Conservation (phyloP, 2,113 vertebrate genomes). For the Gopherus evgoodei region DNA sequence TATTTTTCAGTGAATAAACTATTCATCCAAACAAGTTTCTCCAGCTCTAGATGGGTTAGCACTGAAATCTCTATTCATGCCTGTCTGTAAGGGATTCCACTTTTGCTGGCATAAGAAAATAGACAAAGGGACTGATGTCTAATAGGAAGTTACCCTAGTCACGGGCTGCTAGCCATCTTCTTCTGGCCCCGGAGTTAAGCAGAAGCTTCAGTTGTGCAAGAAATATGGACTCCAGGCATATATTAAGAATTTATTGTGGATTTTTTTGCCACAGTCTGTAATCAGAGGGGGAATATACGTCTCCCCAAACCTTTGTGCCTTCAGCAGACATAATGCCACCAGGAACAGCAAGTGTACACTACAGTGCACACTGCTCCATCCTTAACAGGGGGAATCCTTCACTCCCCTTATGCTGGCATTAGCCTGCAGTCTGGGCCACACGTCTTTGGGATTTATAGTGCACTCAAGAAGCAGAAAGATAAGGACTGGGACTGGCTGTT, state of each 20-base stretch:
- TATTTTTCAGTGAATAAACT: not conserved
- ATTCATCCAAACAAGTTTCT: not conserved
- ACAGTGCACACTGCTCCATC: not conserved
- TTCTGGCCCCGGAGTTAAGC: not conserved
- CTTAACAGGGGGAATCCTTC: rapidly evolving
- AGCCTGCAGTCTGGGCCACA: not conserved
- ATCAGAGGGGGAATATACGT: not conserved
- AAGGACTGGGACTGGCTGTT: not conserved
- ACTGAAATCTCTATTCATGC: not conserved
- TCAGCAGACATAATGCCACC: rapidly evolving
- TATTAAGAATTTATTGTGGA: not conserved
- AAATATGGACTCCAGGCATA: not conserved
- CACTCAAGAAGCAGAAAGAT: not conserved
- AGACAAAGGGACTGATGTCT: not conserved
- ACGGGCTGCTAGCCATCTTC: not conserved
- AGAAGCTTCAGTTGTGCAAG: not conserved
- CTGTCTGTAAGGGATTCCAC: not conserved
- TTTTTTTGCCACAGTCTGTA: rapidly evolving
- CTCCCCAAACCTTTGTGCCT: not conserved
- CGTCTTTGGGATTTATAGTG: not conserved
- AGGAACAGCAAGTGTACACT: not conserved
- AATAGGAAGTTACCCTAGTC: not conserved
- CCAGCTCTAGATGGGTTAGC: not conserved
- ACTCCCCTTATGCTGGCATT: rapidly evolving
- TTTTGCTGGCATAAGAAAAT: not conserved